Base-by-base conservation (phyloP, 2,888 invertebrate species). In the Cephalotes varians region DNA sequence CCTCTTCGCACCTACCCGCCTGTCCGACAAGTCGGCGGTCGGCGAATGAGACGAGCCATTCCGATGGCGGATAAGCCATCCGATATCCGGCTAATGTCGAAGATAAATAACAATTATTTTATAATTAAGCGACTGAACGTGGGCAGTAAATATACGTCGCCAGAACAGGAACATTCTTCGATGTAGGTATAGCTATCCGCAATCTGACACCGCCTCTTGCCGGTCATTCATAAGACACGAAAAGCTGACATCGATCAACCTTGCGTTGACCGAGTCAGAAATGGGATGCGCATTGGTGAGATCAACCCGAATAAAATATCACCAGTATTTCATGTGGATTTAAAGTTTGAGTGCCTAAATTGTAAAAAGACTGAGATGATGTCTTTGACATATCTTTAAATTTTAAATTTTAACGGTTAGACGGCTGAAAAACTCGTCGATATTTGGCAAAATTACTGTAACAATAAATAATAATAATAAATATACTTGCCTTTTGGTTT, bases 41-140 rank as follows among this genome's bases (percentile, higher is more conserved):
- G 37, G 65, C 65, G 86, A 81, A 81, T 73, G 62, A 62, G 37
- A 25, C 58, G 82, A 87, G 86, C 64, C 82, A 81, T 76, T 58
- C 81, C 65, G 88, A 83, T 81, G 76, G 62, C 71, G 82, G 86
- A 90, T 87, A 88, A 89, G 89, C 88, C 85, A 90, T 86, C 86
- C 85, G 90, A 91, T 89, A 88, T 89, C 87, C 87, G 84, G 82
- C 88, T 87, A 92, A 90, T 92, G 90, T 79, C 83, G 76, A 88
- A 89, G 90, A 92, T 93, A 91, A 92, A 93, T 92, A 93, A 92
- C 92, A 93, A 94, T 93, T 92, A 94, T 93, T 93, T 91, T 91
- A 92, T 92, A 93, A 93, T 93, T 93, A 92, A 93, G 88, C 85
- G 90, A 81, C 82, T 87, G 82, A 85, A 85, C 85, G 77, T 72